A percentile compares a stretch with the other conserved stretches of the same genome.
Evolutionary conservation across 1,140 invertebrate species (phyloP).

Genomic region (Heliconius himera): DNA sequence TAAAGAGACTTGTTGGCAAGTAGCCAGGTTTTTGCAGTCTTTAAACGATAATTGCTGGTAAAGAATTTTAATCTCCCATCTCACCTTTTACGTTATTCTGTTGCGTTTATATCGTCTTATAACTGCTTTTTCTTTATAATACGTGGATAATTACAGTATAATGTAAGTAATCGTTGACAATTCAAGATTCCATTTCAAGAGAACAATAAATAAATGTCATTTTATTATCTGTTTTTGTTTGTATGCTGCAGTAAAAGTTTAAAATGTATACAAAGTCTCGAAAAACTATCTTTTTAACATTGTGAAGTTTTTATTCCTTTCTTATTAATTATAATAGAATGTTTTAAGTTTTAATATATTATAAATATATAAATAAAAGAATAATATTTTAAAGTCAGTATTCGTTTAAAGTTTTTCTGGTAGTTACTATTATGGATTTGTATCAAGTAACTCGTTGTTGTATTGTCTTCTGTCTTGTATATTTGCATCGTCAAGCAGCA

Average conservation of each 20-base stretch:
- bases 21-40: constrained; percentile 53
- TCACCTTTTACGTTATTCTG: constrained; percentile 51
- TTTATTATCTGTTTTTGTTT: not conserved
- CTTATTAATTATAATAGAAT: too few relatives aligned
- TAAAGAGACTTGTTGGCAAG: not conserved
- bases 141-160: constrained; percentile 31
- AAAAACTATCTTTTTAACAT: not conserved
- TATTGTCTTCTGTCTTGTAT: too few relatives aligned
- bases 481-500: too few relatives aligned
- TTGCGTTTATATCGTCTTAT: constrained; percentile 47
- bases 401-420: too few relatives aligned
- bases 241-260: not conserved
- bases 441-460: too few relatives aligned
- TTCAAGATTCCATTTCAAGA: not conserved
- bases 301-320: too few relatives aligned
- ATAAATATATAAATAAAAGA: too few relatives aligned
- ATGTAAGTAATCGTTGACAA: constrained; percentile 37
- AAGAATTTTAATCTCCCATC: constrained; percentile 61
- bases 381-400: too few relatives aligned
- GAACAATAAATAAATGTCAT: constrained; percentile 4
- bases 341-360: too few relatives aligned
- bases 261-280: not conserved
- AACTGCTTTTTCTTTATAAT: constrained; percentile 42
- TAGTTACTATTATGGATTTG: too few relatives aligned
- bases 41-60: constrained; percentile 52